These are phyloP conservation scores for Danaus melanippus DNA, from an alignment of 1,140 invertebrate species.

Conservation along the genomic window DNA sequence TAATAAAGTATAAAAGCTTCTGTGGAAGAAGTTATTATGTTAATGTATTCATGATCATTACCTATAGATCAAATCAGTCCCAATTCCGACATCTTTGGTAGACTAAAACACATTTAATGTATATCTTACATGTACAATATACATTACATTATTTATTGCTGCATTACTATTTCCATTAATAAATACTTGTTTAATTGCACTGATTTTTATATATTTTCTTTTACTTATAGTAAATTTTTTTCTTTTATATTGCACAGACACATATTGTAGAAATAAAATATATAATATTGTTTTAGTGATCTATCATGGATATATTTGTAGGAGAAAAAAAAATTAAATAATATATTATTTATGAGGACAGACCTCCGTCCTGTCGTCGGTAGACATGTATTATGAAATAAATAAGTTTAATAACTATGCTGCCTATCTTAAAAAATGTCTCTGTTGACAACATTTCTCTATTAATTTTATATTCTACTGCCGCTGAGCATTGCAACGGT, in stretches of 20 bases:
- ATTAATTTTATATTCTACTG: no score
- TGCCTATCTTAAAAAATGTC: no score
- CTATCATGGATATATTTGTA: conserved; percentile 9
- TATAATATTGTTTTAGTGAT: conserved; percentile 19
- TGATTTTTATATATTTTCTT: conserved; percentile 39
- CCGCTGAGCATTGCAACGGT: no score
- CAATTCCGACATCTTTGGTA: conserved; percentile 57
- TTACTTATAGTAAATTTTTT: conserved; percentile 68
- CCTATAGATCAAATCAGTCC: conserved; percentile 47
- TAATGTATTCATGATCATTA: conserved; percentile 33
- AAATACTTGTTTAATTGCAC: conserved; percentile 55
- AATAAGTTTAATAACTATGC: background rate
- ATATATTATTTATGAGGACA: conserved; percentile 8
- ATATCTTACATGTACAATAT: conserved; percentile 29
- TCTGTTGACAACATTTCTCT: no score
- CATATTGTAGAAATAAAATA: conserved; percentile 43
- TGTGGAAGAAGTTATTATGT: conserved; percentile 34
- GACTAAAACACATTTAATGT: conserved; percentile 32
- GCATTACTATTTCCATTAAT: conserved; percentile 27
- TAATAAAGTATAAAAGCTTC: conserved; percentile 34
- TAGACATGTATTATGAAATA: conserved; percentile 3
- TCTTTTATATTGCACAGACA: conserved; percentile 60
- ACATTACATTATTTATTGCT: conserved; percentile 30
- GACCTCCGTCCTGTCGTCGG: no score
- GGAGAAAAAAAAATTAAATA: conserved; percentile 4